These are phyloP conservation scores for Blastomussa wellsi DNA, from an alignment of 92 coral and sea anemone genomes.

Conservation along the genomic window DNA sequence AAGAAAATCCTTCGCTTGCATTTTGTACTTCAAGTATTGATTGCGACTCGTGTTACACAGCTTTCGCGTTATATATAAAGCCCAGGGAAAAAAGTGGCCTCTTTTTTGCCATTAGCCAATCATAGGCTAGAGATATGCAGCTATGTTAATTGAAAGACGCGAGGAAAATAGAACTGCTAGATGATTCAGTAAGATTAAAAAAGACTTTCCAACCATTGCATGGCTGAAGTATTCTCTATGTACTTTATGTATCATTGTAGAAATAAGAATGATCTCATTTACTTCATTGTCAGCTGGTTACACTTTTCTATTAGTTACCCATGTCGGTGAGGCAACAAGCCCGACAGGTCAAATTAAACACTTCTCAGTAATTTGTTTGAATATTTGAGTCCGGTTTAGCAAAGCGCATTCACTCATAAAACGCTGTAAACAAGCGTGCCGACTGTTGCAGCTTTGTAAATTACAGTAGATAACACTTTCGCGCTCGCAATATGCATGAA, in stretches of 20 bases:
- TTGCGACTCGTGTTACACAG: background rate
- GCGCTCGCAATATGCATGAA: no score
- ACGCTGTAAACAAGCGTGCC: background rate
- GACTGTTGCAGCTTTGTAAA: background rate
- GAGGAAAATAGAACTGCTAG: slow-evolving; percentile 6
- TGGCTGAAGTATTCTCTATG: background rate
- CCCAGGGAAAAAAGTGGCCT: background rate
- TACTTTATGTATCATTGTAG: background rate
- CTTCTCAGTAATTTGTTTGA: background rate
- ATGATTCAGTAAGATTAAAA: background rate
- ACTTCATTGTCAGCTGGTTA: background rate
- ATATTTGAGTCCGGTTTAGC: background rate
- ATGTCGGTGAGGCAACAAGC: no score
- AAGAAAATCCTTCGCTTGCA: background rate
- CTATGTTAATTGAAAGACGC: background rate
- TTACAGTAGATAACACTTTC: background rate
- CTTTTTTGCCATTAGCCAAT: background rate
- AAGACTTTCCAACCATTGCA: background rate
- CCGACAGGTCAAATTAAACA: background rate
- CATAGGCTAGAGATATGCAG: background rate
- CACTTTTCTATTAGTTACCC: background rate
- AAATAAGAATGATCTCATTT: background rate
- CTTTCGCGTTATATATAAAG: background rate
- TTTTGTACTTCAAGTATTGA: background rate
- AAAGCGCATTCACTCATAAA: background rate